Evolutionary conservation across 2,888 invertebrate genomes (phyloP), one percentile per base, ranked within the genome.

Genomic region (Cyrtodaria siliqua): DNA sequence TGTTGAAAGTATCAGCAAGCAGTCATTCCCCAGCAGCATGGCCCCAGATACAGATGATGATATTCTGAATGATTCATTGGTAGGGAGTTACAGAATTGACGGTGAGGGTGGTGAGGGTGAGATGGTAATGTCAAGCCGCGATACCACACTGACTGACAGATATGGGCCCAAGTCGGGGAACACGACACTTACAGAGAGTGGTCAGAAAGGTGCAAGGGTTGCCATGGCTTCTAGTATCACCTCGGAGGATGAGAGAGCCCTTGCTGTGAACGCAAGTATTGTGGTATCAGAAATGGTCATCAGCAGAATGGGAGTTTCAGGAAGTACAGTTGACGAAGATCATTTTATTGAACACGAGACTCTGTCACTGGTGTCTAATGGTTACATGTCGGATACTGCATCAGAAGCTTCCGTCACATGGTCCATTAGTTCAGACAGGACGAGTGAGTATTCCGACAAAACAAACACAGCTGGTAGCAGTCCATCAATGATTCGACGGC

Each of bases 351-450:
- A 95, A 79, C 94, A 95, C 83, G 95, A 95, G 90, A 95, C 95
- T 0, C 88, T 96, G 79, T 96, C 96, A 89, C 91, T 95, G 49
- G 96, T 96, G 1, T 96, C 96, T 62, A 95, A 96, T 86, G 96
- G 96, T 73, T 96, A 96, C 64, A 96, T 96, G 84, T 95, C 95
- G 24, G 96, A 96, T 89, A 94, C 85, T 0, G 89, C 88, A 18
- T 91, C 91, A 71, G 91, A 82, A 83, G 85, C 86, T 0, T 90
- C 90, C 9, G 71, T 84, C 9, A 85, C 88, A 8, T 87, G 89
- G 88, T 91, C 91, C 0, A 79, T 80, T 12, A 86, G 81, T n/a
- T 90, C 90, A 0, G 91, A 90, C 42, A 82, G 81, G 38, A 62
- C 69, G 12, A 88, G 85, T 75, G 89, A 90, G 42, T 71, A 70